These are phyloP conservation scores for Amitus sp. DNA, from an alignment of 2,888 invertebrate species.

Conservation along the genomic window DNA sequence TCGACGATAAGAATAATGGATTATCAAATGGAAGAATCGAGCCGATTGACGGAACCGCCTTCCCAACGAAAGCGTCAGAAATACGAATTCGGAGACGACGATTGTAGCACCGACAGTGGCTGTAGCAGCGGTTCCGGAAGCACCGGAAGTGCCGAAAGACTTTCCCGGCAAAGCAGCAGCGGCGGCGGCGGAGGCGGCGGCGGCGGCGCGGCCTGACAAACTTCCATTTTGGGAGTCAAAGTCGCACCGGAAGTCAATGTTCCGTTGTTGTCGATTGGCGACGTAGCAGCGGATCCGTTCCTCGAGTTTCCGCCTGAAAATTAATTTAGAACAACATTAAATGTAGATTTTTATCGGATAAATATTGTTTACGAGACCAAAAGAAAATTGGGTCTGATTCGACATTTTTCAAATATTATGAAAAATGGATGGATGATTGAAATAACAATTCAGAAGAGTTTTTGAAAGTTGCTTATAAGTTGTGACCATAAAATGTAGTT, in stretches of 20 bases:
- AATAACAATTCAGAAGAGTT: too few relatives aligned
- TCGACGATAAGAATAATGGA: conserved; percentile 15
- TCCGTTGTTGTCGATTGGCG: conserved; percentile 50
- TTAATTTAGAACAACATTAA: too few relatives aligned
- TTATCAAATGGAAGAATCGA: conserved; percentile 52
- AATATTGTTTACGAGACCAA: too few relatives aligned
- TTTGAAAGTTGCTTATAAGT: too few relatives aligned
- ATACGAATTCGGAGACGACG: conserved; percentile 53
- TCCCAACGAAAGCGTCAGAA: conserved; percentile 29
- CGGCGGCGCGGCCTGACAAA: conserved; percentile 68
- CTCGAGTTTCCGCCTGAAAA: conserved; percentile 48
- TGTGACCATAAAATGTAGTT: too few relatives aligned
- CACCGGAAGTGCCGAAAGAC: conserved; percentile 55
- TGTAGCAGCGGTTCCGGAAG: conserved; percentile 67
- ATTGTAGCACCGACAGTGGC: conserved; percentile 63
- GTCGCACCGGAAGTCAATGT: conserved; percentile 46
- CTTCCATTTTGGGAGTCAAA: conserved; percentile 51
- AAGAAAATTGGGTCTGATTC: too few relatives aligned
- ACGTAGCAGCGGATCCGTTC: conserved; percentile 53
- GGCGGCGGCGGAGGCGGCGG: conserved; percentile 71
- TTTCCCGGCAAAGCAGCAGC: conserved; percentile 60
- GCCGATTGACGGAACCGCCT: conserved; percentile 46
- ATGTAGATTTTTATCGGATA: too few relatives aligned
- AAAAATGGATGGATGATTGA: too few relatives aligned
- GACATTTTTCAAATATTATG: too few relatives aligned